Evolutionary conservation across 2,888 invertebrate genomes (phyloP), one percentile per base, ranked within the genome.

Genomic region (Eurois occulta): DNA sequence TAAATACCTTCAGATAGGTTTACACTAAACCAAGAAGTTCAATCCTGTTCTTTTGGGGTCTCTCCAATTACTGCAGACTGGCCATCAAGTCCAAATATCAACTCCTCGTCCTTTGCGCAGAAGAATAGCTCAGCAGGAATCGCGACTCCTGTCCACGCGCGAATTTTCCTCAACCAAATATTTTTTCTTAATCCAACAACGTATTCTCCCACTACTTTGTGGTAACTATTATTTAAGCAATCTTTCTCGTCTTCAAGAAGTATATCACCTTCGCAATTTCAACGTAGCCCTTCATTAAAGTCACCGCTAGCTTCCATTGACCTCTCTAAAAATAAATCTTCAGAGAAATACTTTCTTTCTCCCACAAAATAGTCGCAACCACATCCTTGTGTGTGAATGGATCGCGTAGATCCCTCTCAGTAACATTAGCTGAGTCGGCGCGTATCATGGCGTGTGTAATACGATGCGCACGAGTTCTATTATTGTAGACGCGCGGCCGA

Each of bases 331-430:
- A 72, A 83, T 28, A 75, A 78, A 58, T n/a, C 8, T 13, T 62
- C 62, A 46, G 16, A 86, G 16, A 78, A 86, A 46, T 46, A 83
- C 72, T 75, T 80, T 82, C 74, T 78, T 69, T 79, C 80, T 84
- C 84, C 60, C 66, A 84, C 48, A 83, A 85, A 85, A 85, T 60
- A 73, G 58, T 46, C 38, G 80, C 77, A 72, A 92, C 93, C 92
- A 92, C 93, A 92, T 92, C 92, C 92, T 90, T 86, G 73, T 83
- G 81, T 92, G 92, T 91, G 92, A 92, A 92, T 92, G 91, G 87
- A 77, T 66, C 82, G 67, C 81, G 70, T 74, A 64, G 80, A 81
- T 86, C 88, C 91, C 90, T 93, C 93, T 87, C 93, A 93, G 93
- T 92, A 93, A 93, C 88, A 81, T 82, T 87, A 93, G 89, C 89